These are phyloP conservation scores for Trissolcus brochymenae DNA, from an alignment of 2,888 invertebrate genomes.

Conservation along the genomic window DNA sequence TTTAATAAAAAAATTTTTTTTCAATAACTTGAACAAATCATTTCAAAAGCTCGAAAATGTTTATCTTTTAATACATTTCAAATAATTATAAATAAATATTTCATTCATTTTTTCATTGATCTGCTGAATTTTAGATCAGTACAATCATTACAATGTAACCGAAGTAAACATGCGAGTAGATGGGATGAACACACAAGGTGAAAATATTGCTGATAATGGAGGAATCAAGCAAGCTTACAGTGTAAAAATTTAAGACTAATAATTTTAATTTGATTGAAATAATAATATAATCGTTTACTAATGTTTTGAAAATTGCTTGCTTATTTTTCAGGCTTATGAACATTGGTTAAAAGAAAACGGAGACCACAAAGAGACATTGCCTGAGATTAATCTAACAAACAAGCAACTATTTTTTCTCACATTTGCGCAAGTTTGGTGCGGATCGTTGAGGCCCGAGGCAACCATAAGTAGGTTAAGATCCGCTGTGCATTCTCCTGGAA, in stretches of 20 bases:
- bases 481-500: slow-evolving; percentile 89
- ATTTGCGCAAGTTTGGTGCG: slow-evolving; percentile 92
- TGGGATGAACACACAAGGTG: slow-evolving; percentile 88
- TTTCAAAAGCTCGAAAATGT: neutral
- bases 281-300: neutral
- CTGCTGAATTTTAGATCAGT: slow-evolving; percentile 81
- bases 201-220: slow-evolving; percentile 98
- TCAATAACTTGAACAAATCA: neutral
- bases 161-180: slow-evolving; percentile 87
- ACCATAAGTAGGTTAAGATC: slow-evolving; percentile 87
- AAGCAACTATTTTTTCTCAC: slow-evolving; percentile 93
- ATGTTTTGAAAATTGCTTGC: no score
- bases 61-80: no score
- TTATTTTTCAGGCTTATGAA: slow-evolving; percentile 83
- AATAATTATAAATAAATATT: neutral
- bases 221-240: slow-evolving; percentile 93
- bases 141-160: slow-evolving; percentile 87
- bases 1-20: no score
- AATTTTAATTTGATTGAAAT: slow-evolving; percentile 2
- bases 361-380: slow-evolving; percentile 81
- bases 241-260: slow-evolving; percentile 63
- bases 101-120: slow-evolving; percentile 2
- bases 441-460: slow-evolving; percentile 88
- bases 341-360: slow-evolving; percentile 84
- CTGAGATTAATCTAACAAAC: slow-evolving; percentile 85